phyloP scores from a whole-genome alignment of 2,797 vertebrate genomes.

The Rachycentron canadum region DNA sequence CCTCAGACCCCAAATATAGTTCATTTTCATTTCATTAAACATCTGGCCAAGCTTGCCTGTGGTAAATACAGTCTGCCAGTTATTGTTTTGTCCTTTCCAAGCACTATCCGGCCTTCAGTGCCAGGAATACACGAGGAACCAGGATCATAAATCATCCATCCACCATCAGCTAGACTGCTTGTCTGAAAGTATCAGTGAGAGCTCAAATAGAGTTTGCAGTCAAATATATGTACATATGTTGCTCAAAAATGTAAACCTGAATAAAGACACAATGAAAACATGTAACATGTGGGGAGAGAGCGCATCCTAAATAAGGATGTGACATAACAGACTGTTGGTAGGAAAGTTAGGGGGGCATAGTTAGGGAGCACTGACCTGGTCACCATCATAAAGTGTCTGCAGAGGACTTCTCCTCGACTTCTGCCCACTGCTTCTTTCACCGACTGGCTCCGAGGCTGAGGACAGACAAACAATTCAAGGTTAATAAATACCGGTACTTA shows the following conservation, averaged over 20 bases:
- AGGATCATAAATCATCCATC: neutral
- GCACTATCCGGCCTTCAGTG: neutral
- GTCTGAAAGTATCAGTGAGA: constrained; percentile 3
- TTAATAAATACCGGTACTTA: neutral
- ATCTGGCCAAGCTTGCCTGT: neutral
- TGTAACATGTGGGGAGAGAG: neutral
- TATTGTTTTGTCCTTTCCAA: neutral
- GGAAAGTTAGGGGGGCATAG: neutral
- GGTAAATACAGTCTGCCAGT: neutral
- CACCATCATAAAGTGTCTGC: constrained; percentile 89
- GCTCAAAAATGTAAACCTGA: neutral
- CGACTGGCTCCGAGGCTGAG: constrained; percentile 77
- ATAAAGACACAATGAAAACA: constrained; percentile 4
- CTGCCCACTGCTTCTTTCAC: constrained; percentile 79
- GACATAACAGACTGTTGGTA: neutral
- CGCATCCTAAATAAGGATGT: neutral
- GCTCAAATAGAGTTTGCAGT: neutral
- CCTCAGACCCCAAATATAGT: neutral
- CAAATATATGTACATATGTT: neutral
- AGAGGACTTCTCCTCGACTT: constrained; percentile 90
- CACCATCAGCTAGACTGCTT: neutral
- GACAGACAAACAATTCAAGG: constrained; percentile 4
- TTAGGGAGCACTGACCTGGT: constrained; percentile 86
- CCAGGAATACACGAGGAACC: neutral
- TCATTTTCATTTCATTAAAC: constrained; percentile 5